Conservation (phyloP, 2,888 invertebrate genomes). For the Drosophila differens region DNA sequence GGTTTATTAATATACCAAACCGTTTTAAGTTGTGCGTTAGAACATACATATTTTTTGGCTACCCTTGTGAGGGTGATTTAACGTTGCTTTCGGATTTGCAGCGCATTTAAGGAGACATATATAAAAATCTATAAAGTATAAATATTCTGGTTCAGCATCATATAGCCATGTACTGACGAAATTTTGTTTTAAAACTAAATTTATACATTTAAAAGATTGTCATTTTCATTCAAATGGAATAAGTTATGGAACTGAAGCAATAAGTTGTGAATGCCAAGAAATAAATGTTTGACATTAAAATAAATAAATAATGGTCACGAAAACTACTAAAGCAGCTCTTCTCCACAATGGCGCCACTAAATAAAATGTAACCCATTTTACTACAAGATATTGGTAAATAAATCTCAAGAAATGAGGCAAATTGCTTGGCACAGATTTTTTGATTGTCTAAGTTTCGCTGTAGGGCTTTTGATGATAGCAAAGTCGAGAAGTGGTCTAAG, state of each 20-base stretch:
- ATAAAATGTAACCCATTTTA: not conserved
- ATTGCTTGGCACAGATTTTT: constrained; percentile 16
- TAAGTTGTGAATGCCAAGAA: not conserved
- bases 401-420: constrained; percentile 15
- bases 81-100: not conserved
- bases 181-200: not conserved
- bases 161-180: no score
- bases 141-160: not conserved
- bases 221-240: not conserved
- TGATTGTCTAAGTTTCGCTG: constrained; percentile 21
- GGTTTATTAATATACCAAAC: not conserved
- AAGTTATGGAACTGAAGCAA: not conserved
- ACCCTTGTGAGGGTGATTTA: not conserved
- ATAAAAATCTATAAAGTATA: not conserved
- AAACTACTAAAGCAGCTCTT: not conserved
- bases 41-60: not conserved
- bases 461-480: constrained; percentile 11
- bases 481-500: constrained; percentile 26
- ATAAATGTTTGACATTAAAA: not conserved
- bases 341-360: not conserved
- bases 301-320: not conserved
- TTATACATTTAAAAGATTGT: not conserved
- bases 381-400: constrained; percentile 6
- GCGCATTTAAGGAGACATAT: not conserved
- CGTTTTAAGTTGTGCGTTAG: not conserved